Evolutionary conservation across 2,797 vertebrate genomes (phyloP).

Genomic region (Sphenodon punctatus): DNA sequence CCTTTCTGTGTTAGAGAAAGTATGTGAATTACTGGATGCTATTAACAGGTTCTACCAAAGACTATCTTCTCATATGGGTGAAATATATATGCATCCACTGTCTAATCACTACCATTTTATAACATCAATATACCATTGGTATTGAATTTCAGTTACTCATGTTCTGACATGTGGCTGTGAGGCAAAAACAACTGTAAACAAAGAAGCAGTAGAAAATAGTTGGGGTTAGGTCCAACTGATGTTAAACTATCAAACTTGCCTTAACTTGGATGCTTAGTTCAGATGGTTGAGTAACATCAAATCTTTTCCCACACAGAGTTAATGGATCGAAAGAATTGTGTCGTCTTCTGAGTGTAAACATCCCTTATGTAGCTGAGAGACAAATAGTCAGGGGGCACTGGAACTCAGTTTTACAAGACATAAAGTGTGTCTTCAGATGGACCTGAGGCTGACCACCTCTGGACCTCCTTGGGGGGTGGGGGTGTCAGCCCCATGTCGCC

Average conservation of each 20-base stretch:
- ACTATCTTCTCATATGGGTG: background rate
- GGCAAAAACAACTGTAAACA: background rate
- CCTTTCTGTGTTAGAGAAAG: background rate
- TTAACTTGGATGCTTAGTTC: background rate
- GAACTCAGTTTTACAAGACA: no score
- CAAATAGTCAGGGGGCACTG: no score
- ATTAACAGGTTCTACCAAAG: background rate
- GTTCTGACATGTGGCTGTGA: background rate
- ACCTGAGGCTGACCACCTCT: no score
- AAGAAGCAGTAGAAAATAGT: background rate
- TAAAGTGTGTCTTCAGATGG: no score
- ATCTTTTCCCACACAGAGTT: background rate
- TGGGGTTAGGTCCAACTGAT: background rate
- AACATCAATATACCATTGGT: background rate
- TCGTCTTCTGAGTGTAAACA: background rate
- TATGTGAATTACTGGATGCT: background rate
- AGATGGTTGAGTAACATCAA: background rate
- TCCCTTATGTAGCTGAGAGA: background rate
- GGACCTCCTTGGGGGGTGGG: no score
- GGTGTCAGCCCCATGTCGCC: no score
- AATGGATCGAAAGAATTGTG: background rate
- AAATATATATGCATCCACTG: background rate
- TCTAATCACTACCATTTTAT: background rate
- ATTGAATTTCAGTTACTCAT: background rate
- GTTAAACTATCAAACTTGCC: no score